Base-by-base conservation (phyloP, 2,113 vertebrate genomes). In the Actenoides hombroni region DNA sequence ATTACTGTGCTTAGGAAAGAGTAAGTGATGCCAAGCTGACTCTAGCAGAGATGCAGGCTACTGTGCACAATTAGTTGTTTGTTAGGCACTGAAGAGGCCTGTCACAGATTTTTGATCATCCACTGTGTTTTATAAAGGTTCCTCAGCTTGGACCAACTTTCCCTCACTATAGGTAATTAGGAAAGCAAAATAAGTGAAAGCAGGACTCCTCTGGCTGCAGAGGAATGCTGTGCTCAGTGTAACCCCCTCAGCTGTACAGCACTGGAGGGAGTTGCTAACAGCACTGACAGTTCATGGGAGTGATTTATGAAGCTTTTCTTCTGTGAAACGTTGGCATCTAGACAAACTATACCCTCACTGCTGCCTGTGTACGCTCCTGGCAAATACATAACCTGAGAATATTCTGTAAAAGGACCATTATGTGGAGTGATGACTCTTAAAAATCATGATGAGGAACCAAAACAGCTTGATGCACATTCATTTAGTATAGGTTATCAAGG, bases 241-340 rank as follows among this genome's bases (percentile, higher is more conserved):
- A 95, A 68, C 25, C 69, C 53, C 28, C 53, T 83, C 86, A 86
- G 80, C 88, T 83, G 78, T 68, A 75, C 67, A 88, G 82, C 8
- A 7, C 85, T 87, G 71, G 73, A 80, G 85, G 87, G 92, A 95
- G 79, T 10, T 95, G 85, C 87, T 91, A 88, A 91, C 89, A 71
- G 71, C 80, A 90, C 59, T 93, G 93, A 93, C 92, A 96, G 77
- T 59, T 83, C 35, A 1, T 53, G 81, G 18, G 86, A 91, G 92
- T 92, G 95, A 96, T 96, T 96, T 94, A 95, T 94, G 92, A 94
- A 86, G 77, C 40, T 92, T 96, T 94, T 79, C 91, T 92, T 89
- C 87, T 74, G 59, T 69, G 67, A 94, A 91, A 94, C 85, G 65
- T 42, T 94, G 95, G 95, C 92, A 95, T 77, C 70, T 82, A 90